Evolutionary conservation across 2,888 invertebrate species (phyloP), one percentile per base, ranked within the genome.

Genomic region (Tetheella fluctuosa): DNA sequence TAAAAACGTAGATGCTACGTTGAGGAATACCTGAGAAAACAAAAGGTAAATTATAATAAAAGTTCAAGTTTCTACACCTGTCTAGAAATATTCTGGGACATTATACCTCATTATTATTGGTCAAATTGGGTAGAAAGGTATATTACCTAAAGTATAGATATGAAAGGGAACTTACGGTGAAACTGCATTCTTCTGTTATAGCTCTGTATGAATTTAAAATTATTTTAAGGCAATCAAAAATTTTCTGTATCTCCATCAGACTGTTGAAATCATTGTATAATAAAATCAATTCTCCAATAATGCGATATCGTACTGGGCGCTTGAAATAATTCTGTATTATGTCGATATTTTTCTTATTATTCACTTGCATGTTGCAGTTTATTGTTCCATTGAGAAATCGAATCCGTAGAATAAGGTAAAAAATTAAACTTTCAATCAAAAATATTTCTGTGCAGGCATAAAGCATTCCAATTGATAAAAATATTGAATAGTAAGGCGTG

Each of bases 21-120:
- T 56, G 34, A 69, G 77, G 7, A 83, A 64, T 2, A 82, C 65
- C 84, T 84, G 64, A 7, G 17, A 42, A 65, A 78, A 74, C 17
- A 59, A 2, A 23, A 0, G 20, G n/a, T 23, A n/a, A 20, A 23
- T 6, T 15, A 10, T 5, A 39, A 25, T 37, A 34, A 8, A 6
- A 6, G 3, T 1, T 15, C 15, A 15, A n/a, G n/a, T n/a, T n/a
- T n/a, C n/a, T 15, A 34, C 10, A 34, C 8, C 34, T 12, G 7
- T 12, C 34, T 34, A 34, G 2, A 28, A 10, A 0, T 30, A 10
- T 10, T 30, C 0, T 7, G 10, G 10, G n/a, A n/a, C n/a, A n/a
- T n/a, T n/a, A n/a, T n/a, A n/a, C n/a, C n/a, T n/a, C n/a, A n/a
- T n/a, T n/a, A n/a, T n/a, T n/a, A n/a, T n/a, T n/a, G n/a, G n/a